Base-by-base conservation (phyloP, 2,113 vertebrate genomes). In the Scartelaos histophorus region DNA sequence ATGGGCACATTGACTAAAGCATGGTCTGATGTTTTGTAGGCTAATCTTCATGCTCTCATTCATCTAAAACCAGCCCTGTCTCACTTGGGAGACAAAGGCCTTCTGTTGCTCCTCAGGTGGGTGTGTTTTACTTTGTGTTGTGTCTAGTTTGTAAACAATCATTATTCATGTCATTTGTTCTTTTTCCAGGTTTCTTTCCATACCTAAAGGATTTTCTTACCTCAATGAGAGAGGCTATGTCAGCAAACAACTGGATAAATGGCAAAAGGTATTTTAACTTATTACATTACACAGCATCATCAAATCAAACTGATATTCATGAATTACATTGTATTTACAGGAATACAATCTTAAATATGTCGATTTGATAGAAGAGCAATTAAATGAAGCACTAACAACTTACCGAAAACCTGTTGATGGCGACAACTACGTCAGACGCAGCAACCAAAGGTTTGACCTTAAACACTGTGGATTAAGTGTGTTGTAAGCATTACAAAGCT, bases 321-420 rank as follows among this genome's bases (percentile, higher is more conserved):
- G 11, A 15, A 25, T 58, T 54, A 19, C 19, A 58, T 58, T 58
- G 22, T 58, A 15, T 15, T 76, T 76, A 11, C 76, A 97, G 98
- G 98, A 99, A 82, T 98, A 98, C 84, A 99, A 99, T 90, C 92
- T 96, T 67, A 99, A 98, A 80, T 99, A 99, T 10, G 98, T 99
- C 80, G 97, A 99, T 75, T 71, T 98, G 83, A 96, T 98, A 82
- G 98, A 99, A 86, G 98, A 99, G 78, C 97, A 98, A 78, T 95
- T 99, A 67, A 98, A 98, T 46, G 98, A 98, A 94, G 97, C 98
- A 76, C 96, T 99, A 77, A 98, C 97, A 68, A 98, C 97, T 0
- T 99, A 99, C 53, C 95, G 97, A 70, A 99, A 99, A 88, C 97
- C 98, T 79, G 90, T 98, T 22, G 97, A 99, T 90, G 98, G 98